A percentile compares a stretch with the other conserved stretches of the same genome.
Conservation (phyloP, 2,113 vertebrate genomes). For the Hipposideros armiger region DNA sequence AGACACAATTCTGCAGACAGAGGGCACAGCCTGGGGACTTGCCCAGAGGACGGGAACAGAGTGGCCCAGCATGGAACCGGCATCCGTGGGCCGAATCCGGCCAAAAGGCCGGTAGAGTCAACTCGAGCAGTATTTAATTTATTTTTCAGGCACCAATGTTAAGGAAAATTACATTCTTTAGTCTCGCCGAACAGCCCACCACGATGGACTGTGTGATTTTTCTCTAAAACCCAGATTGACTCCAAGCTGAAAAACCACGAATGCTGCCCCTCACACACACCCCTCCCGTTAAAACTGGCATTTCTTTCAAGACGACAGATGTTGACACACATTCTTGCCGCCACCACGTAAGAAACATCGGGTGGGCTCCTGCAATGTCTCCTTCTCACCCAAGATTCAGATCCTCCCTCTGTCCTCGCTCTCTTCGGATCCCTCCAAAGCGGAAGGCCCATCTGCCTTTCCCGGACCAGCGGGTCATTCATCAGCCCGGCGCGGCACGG, state of each 20-base stretch:
- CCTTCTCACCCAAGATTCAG: neutral
- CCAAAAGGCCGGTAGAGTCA: neutral
- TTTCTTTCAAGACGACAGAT: constrained; percentile 58
- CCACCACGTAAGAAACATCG: constrained; percentile 72
- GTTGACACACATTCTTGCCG: constrained; percentile 74
- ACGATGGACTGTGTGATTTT: neutral
- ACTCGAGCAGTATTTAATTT: neutral
- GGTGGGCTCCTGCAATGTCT: neutral
- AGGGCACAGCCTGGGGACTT: neutral
- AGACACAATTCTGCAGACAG: neutral
- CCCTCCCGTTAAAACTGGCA: constrained; percentile 69
- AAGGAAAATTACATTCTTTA: neutral
- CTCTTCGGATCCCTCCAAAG: constrained; percentile 40
- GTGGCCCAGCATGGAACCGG: neutral
- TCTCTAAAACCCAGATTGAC: neutral
- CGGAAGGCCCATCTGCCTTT: constrained; percentile 38
- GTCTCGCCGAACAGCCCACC: neutral
- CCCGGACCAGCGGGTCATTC: constrained; percentile 46
- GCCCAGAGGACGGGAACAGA: neutral
- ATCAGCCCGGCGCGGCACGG: constrained; percentile 71
- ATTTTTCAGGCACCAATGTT: neutral
- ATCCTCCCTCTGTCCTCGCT: constrained; percentile 46
- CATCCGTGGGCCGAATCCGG: neutral
- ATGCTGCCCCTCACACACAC: neutral
- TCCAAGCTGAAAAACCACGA: neutral